Evolutionary conservation across 2,113 vertebrate species (phyloP).

Genomic region (Polypterus senegalus): DNA sequence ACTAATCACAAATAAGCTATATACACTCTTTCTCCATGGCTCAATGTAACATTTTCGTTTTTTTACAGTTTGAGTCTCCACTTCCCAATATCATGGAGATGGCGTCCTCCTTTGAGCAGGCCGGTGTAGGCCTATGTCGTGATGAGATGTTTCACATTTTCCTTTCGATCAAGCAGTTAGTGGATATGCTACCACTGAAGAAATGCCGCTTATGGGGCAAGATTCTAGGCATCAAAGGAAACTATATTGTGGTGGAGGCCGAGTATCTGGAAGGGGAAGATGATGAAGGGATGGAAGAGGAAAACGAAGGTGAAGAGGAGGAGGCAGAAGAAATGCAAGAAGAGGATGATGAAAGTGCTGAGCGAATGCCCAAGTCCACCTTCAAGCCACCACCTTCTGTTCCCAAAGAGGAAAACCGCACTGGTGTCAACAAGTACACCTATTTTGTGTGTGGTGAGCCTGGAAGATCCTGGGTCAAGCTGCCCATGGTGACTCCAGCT

Average conservation of each 20-base stretch:
- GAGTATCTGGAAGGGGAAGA: constrained; percentile 50
- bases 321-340: constrained; percentile 7
- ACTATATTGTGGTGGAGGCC: constrained; percentile 59
- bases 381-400: constrained; percentile 43
- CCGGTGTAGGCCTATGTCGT: constrained; percentile 48
- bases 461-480: constrained; percentile 47
- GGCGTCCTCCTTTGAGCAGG: constrained; percentile 63
- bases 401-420: constrained; percentile 47
- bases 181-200: constrained; percentile 41
- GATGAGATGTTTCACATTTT: constrained; percentile 54
- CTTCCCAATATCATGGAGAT: constrained; percentile 62
- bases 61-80: constrained; percentile 32
- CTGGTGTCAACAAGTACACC: constrained; percentile 50
- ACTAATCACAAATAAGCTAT: too few relatives aligned
- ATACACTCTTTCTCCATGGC: too few relatives aligned
- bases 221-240: constrained; percentile 51
- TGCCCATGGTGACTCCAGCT: constrained; percentile 52
- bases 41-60: too few relatives aligned
- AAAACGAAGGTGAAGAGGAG: background rate
- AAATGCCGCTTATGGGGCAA: constrained; percentile 65
- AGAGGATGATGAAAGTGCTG: constrained; percentile 6
- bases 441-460: constrained; percentile 64
- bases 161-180: constrained; percentile 54
- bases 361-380: constrained; percentile 35
- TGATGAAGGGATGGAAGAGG: constrained; percentile 45